Conservation (phyloP, 2,888 invertebrate species). For the Saturnia japonica region DNA sequence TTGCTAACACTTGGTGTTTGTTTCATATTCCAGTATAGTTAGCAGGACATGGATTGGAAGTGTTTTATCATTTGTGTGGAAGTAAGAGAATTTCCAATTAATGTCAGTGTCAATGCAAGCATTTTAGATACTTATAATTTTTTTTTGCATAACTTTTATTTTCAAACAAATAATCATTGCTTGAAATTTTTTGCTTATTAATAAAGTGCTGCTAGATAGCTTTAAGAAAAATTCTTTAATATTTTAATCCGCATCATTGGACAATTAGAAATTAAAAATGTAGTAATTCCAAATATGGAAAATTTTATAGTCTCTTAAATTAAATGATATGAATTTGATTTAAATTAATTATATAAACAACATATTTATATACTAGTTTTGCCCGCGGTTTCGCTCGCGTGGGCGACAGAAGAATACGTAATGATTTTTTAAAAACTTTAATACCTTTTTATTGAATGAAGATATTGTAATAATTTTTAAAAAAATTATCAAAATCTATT, state of each 20-base stretch:
- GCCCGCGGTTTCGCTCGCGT: too few species aligned
- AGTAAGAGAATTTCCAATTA: constrained; percentile 55
- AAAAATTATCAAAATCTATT: too few species aligned
- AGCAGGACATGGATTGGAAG: constrained; percentile 72
- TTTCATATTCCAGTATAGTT: constrained; percentile 68
- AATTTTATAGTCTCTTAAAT: too few species aligned
- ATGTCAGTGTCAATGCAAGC: constrained; percentile 12
- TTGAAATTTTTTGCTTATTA: neutral
- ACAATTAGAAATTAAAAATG: neutral
- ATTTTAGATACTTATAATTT: neutral
- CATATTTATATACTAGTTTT: too few species aligned
- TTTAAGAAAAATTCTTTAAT: neutral
- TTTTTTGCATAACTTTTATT: neutral
- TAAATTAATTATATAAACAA: too few species aligned
- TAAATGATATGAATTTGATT: too few species aligned
- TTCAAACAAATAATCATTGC: neutral
- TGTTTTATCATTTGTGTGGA: constrained; percentile 68
- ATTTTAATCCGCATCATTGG: neutral
- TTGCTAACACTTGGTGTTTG: constrained; percentile 26
- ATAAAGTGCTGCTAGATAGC: neutral
- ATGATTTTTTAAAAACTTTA: too few species aligned
- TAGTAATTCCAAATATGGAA: too few species aligned
- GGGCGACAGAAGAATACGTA: too few species aligned
- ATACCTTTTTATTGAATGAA: too few species aligned
- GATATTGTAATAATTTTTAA: too few species aligned